These are phyloP conservation scores for Trachythela sp. DNA, from an alignment of 64 coral and sea anemone species.

Conservation along the genomic window DNA sequence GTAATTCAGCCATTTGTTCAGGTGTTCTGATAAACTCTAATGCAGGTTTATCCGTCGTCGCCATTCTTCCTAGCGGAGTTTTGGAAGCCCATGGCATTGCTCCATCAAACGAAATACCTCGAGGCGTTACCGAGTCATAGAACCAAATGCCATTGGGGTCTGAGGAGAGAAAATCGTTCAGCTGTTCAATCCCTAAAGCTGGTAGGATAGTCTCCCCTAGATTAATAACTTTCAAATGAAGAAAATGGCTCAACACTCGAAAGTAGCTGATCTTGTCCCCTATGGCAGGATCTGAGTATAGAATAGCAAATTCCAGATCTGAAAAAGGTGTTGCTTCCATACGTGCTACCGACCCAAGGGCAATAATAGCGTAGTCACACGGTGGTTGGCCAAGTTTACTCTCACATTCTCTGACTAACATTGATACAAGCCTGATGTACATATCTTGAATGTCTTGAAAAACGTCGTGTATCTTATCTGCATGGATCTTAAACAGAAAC, in stretches of 20 bases:
- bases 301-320: constrained; percentile 15
- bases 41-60: neutral
- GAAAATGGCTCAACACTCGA: neutral
- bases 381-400: neutral
- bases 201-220: constrained; percentile 1
- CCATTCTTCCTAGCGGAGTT: constrained; percentile 10
- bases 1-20: constrained; percentile 16
- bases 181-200: constrained; percentile 14
- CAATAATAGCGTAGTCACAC: constrained; percentile 6
- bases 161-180: neutral
- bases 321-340: constrained; percentile 13
- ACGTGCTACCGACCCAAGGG: neutral
- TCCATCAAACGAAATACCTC: constrained; percentile 8
- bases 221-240: constrained; percentile 5
- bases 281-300: neutral
- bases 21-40: constrained; percentile 16
- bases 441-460: constrained; percentile 16
- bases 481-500: neutral
- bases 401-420: neutral
- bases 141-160: constrained; percentile 3
- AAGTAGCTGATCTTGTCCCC: neutral
- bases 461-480: neutral
- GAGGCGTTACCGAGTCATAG: neutral
- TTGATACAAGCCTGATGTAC: constrained; percentile 22
- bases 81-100: constrained; percentile 18